These are phyloP conservation scores for Hippocampus guttulatus DNA, from an alignment of 2,113 vertebrate species.

Conservation along the genomic window DNA sequence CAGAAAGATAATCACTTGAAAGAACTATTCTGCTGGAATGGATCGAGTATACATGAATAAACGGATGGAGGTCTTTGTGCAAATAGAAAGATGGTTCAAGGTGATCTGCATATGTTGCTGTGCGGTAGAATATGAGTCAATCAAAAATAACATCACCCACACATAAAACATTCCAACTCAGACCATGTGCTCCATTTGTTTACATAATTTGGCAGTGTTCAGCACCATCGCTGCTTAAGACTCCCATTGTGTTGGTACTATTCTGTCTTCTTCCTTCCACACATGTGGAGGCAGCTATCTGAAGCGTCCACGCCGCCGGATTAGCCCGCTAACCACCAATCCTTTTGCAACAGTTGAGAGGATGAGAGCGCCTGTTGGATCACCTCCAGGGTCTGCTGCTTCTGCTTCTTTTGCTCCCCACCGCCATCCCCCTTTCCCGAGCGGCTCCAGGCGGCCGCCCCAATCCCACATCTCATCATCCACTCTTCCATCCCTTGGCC, in stretches of 20 bases:
- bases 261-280: conserved; percentile 51
- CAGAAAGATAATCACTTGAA: conserved; percentile 5
- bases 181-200: conserved; percentile 52
- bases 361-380: conserved; percentile 69
- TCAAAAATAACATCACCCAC: conserved; percentile 45
- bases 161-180: conserved; percentile 33
- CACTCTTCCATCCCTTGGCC: conserved; percentile 34
- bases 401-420: conserved; percentile 41
- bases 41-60: neutral
- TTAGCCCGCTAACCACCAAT: conserved; percentile 71
- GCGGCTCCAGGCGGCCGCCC: conserved; percentile 33
- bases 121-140: conserved; percentile 18
- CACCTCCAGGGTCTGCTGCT: conserved; percentile 54
- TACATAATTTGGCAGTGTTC: conserved; percentile 49
- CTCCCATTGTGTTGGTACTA: conserved; percentile 45
- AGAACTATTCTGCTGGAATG: neutral
- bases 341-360: conserved; percentile 71
- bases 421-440: conserved; percentile 28
- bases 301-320: conserved; percentile 61
- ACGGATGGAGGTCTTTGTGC: neutral
- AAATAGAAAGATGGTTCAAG: conserved; percentile 16
- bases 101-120: conserved; percentile 33
- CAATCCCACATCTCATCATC: conserved; percentile 43
- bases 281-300: conserved; percentile 67
- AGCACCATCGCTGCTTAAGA: conserved; percentile 40